Percentiles rank a stretch among this genome's conserved stretches.
Conservation (phyloP, 1,140 invertebrate genomes). For the Cherax quadricarinatus region DNA sequence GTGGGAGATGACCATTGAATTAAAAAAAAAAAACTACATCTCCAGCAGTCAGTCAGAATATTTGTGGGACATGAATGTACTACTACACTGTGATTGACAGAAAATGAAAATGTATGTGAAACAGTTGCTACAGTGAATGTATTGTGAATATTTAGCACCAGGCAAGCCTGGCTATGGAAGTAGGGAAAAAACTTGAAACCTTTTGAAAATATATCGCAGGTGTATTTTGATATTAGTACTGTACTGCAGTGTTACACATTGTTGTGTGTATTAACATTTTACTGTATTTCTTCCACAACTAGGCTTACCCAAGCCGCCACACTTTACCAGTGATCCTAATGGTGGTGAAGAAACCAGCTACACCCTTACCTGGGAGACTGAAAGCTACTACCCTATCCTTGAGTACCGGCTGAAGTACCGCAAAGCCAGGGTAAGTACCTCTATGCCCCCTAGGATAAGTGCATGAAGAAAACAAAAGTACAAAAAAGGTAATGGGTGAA, state of each 20-base stretch:
- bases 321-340: conserved; percentile 55
- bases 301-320: conserved; percentile 53
- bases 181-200: neutral
- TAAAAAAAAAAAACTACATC: too few species aligned
- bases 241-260: neutral
- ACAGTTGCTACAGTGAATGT: neutral
- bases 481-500: too few species aligned
- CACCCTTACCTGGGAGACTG: conserved; percentile 69
- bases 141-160: neutral
- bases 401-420: conserved; percentile 66
- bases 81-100: too few species aligned
- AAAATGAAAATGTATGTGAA: too few species aligned
- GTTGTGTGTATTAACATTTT: neutral
- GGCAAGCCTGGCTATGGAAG: neutral
- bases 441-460: too few species aligned
- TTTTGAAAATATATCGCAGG: neutral
- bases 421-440: conserved; percentile 44
- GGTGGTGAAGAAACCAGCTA: conserved; percentile 57
- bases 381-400: conserved; percentile 70
- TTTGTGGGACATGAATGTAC: too few species aligned
- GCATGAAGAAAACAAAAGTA: too few species aligned
- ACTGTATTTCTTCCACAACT: neutral
- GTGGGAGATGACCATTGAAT: too few species aligned
- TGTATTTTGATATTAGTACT: too few species aligned
- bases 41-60: too few species aligned